These are phyloP conservation scores for Probaryconus sp. DNA, from an alignment of 1,140 invertebrate species.

Conservation along the genomic window DNA sequence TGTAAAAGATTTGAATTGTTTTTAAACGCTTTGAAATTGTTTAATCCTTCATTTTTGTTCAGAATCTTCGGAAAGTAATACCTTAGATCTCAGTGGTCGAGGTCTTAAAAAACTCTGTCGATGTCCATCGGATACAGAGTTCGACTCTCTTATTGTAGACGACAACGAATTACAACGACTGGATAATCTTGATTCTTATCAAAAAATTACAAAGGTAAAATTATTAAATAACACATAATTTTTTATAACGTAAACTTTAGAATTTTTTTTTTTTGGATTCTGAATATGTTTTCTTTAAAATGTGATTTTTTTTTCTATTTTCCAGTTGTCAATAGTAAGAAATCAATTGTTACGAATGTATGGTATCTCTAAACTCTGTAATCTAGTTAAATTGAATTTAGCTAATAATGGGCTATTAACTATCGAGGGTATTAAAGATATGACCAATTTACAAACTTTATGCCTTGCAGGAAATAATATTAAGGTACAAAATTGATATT, in stretches of 20 bases:
- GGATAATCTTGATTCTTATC: conserved; percentile 91
- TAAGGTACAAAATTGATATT: conserved; percentile 77
- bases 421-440: conserved; percentile 92
- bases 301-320: conserved; percentile 60
- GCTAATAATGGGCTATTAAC: conserved; percentile 92
- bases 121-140: conserved; percentile 81
- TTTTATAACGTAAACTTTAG: conserved; percentile 7
- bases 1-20: conserved; percentile 3
- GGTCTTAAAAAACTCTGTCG: conserved; percentile 86
- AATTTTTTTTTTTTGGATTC: conserved; percentile 18
- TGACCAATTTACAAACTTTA: conserved; percentile 87
- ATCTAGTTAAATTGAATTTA: conserved; percentile 88
- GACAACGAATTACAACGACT: conserved; percentile 92
- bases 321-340: conserved; percentile 88
- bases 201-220: conserved; percentile 86
- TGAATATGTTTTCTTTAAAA: conserved; percentile 7
- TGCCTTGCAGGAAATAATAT: conserved; percentile 86
- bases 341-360: conserved; percentile 93
- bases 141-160: conserved; percentile 88
- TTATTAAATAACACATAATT: conserved; percentile 1
- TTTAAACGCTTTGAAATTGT: not conserved
- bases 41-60: conserved; percentile 6
- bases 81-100: conserved; percentile 83
- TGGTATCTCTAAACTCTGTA: conserved; percentile 87
- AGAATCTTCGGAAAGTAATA: conserved; percentile 68